Percentiles rank a stretch among this genome's conserved stretches.
Evolutionary conservation across 2,113 vertebrate species (phyloP).

Genomic region (Malaclemys terrapin): DNA sequence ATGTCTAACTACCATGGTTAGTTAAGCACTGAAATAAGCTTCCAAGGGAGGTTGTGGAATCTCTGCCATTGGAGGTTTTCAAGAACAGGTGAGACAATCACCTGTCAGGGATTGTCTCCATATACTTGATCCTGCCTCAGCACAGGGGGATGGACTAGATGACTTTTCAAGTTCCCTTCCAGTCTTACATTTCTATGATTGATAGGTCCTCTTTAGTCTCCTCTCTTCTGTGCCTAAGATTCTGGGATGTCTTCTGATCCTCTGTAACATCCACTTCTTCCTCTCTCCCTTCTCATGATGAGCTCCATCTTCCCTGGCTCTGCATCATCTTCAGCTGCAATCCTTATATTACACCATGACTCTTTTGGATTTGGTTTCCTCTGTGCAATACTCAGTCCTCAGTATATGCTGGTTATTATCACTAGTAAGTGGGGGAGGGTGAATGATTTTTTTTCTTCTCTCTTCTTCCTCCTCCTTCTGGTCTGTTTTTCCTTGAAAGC

Average conservation of each 20-base stretch:
- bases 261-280: background rate
- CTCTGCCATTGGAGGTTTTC: background rate
- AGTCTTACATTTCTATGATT: background rate
- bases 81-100: background rate
- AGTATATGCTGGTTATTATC: background rate
- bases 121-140: background rate
- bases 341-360: background rate
- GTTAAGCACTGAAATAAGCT: background rate
- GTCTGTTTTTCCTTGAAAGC: background rate
- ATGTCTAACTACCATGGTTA: background rate
- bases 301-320: background rate
- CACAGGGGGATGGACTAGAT: background rate
- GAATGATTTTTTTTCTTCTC: background rate
- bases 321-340: background rate
- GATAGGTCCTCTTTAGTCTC: background rate
- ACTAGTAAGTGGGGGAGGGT: background rate
- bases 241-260: background rate
- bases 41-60: background rate
- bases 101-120: background rate
- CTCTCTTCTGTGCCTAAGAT: background rate
- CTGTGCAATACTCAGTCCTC: background rate
- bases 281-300: background rate
- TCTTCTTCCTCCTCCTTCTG: background rate
- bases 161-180: background rate
- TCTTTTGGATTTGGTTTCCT: background rate